A percentile compares a stretch with the other conserved stretches of the same genome.
phyloP scores from a whole-genome alignment of 2,888 invertebrate genomes.

The Drosophila colorata region DNA sequence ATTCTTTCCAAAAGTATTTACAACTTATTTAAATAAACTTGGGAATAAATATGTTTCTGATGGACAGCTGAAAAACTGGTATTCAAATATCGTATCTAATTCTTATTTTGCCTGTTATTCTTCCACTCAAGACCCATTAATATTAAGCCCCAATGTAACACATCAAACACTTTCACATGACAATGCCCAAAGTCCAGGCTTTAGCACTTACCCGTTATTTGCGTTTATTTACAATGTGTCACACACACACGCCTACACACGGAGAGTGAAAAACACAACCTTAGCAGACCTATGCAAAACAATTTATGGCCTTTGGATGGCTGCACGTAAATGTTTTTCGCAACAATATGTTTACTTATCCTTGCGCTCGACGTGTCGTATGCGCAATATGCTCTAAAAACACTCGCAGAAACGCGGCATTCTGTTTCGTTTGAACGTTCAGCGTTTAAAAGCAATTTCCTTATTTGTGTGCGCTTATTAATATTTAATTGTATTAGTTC shows the following conservation, averaged over 20 bases:
- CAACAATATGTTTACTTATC: conserved; percentile 73
- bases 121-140: neutral
- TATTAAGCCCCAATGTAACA: conserved; percentile 13
- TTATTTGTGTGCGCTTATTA: conserved; percentile 52
- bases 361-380: conserved; percentile 72
- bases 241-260: conserved; percentile 9
- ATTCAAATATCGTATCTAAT: neutral
- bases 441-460: conserved; percentile 59
- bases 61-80: no score
- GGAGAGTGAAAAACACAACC: conserved; percentile 2
- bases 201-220: conserved; percentile 45
- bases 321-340: conserved; percentile 56
- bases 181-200: neutral
- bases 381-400: conserved; percentile 72
- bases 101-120: neutral
- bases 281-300: conserved; percentile 17
- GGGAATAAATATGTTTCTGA: no score
- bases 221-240: conserved; percentile 30
- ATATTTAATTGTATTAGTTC: conserved; percentile 59
- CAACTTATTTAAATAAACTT: no score
- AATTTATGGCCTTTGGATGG: conserved; percentile 45
- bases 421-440: conserved; percentile 20
- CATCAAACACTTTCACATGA: neutral
- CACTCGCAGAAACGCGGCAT: conserved; percentile 41
- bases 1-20: no score